Percentiles rank a stretch among this genome's conserved stretches.
These are phyloP conservation scores for Tetragnatha versicolor DNA, from an alignment of 1,140 invertebrate genomes.

Conservation along the genomic window DNA sequence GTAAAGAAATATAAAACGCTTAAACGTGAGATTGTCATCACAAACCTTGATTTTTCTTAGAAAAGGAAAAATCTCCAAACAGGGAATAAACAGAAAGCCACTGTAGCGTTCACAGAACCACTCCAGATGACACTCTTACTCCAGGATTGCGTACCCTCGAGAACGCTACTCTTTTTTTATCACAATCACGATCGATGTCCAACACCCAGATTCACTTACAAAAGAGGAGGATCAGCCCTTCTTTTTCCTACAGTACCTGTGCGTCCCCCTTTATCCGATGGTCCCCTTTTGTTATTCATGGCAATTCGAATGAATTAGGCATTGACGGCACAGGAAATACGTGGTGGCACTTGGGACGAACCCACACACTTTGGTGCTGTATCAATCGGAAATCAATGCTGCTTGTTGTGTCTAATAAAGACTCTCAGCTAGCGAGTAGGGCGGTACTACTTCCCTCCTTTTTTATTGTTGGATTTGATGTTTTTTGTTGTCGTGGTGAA, in stretches of 20 bases:
- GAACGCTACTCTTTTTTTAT: neutral
- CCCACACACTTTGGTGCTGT: neutral
- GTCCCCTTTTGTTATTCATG: constrained; percentile 22
- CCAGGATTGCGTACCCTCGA: neutral
- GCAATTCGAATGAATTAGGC: neutral
- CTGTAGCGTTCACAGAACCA: neutral
- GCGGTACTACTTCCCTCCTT: too few species aligned
- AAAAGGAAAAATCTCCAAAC: too few species aligned
- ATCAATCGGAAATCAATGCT: neutral
- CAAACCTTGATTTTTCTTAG: too few species aligned
- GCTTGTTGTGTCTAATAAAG: neutral
- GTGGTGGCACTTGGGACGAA: neutral
- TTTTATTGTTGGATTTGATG: too few species aligned
- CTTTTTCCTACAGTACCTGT: neutral
- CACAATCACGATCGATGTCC: neutral
- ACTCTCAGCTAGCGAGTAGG: too few species aligned
- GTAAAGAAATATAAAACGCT: too few species aligned
- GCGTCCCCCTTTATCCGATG: neutral
- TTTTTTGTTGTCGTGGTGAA: too few species aligned
- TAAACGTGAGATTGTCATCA: too few species aligned
- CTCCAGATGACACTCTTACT: neutral
- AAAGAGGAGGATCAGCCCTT: neutral
- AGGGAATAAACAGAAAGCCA: too few species aligned
- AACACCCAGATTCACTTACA: neutral
- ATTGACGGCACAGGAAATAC: constrained; percentile 12